Evolutionary conservation across 2,888 invertebrate genomes (phyloP).

Genomic region (Oxytorus armatus): DNA sequence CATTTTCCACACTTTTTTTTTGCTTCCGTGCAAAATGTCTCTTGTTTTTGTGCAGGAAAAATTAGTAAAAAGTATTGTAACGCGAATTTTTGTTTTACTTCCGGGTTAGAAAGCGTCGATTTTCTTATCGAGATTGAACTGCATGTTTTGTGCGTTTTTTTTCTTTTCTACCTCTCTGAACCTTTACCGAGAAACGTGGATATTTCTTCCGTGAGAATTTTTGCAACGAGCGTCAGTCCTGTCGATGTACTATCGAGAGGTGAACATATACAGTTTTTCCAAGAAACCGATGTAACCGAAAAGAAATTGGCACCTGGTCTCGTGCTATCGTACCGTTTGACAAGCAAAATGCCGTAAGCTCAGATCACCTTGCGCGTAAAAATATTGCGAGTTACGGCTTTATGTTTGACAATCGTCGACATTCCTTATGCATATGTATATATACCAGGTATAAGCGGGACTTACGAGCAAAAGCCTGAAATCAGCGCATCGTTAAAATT

Average conservation of each 20-base stretch:
- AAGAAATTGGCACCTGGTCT: slow-evolving; percentile 6
- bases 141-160: neutral
- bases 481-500: slow-evolving; percentile 64
- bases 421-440: slow-evolving; percentile 1
- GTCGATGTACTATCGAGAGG: neutral
- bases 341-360: neutral
- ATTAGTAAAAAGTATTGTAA: too few relatives aligned
- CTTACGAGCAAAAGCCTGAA: slow-evolving; percentile 45
- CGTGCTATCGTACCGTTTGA: slow-evolving; percentile 5
- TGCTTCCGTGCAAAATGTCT: too few relatives aligned
- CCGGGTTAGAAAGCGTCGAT: too few relatives aligned
- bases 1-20: too few relatives aligned
- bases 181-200: slow-evolving; percentile 10
- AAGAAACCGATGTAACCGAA: slow-evolving; percentile 31
- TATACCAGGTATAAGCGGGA: neutral
- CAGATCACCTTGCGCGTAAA: neutral
- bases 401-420: neutral
- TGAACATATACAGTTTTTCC: slow-evolving; percentile 39
- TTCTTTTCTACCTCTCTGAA: neutral
- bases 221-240: slow-evolving; percentile 21
- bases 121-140: too few relatives aligned
- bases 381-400: neutral
- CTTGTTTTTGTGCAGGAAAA: too few relatives aligned
- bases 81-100: too few relatives aligned
- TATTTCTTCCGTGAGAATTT: slow-evolving; percentile 14